Evolutionary conservation across 2,888 invertebrate species (phyloP).

Genomic region (Formica aserva): DNA sequence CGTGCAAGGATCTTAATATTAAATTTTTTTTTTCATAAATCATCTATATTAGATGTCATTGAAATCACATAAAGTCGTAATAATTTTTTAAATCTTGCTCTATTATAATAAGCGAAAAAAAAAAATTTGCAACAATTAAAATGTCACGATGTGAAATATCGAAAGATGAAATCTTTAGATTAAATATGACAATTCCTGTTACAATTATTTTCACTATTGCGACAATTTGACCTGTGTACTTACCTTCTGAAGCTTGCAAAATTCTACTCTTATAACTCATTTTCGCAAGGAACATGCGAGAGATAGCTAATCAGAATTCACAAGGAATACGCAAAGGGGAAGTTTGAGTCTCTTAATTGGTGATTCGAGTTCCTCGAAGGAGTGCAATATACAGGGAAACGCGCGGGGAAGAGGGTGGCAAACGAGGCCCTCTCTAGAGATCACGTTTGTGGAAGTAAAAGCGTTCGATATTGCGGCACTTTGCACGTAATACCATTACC

Average conservation of each 20-base stretch:
- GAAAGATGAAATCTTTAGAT: neutral
- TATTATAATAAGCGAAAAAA: too few species aligned
- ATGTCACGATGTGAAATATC: neutral
- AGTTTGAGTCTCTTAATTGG: conserved; percentile 20
- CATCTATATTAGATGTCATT: neutral
- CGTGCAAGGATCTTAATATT: conserved; percentile 5
- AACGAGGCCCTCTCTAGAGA: neutral
- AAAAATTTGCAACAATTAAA: neutral
- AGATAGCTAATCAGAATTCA: conserved; percentile 3
- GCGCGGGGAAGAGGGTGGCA: neutral
- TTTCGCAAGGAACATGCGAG: neutral
- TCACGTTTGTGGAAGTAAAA: conserved; percentile 41
- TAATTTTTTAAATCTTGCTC: neutral
- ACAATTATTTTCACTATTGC: neutral
- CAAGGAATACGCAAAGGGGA: neutral
- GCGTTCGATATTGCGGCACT: conserved; percentile 52
- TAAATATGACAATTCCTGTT: neutral
- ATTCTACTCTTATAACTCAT: neutral
- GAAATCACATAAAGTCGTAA: neutral
- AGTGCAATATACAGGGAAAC: neutral
- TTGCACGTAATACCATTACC: conserved; percentile 59
- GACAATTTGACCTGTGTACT: neutral
- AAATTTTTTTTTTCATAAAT: neutral
- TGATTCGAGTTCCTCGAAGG: conserved; percentile 24
- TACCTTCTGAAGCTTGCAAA: neutral